Conservation (phyloP, 2,113 vertebrate genomes). For the Halcyon senegalensis region DNA sequence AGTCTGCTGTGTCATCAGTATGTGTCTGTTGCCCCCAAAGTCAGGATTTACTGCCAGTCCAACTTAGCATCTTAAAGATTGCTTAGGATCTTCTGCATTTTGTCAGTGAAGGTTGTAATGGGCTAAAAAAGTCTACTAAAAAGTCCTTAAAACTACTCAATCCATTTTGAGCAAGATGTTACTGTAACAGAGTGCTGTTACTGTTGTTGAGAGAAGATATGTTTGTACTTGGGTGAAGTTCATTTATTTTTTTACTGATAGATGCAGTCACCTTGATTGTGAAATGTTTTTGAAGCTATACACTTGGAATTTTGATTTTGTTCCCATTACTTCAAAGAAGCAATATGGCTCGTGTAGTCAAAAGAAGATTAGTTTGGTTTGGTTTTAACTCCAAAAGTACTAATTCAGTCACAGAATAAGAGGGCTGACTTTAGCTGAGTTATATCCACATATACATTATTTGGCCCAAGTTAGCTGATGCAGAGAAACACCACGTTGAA, state of each 20-base stretch:
- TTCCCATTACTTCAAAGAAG: neutral
- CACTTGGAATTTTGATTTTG: neutral
- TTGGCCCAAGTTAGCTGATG: neutral
- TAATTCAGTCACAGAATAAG: fast-evolving
- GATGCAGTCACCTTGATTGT: neutral
- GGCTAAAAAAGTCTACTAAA: neutral
- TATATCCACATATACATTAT: neutral
- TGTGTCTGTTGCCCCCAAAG: neutral
- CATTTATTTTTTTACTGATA: neutral
- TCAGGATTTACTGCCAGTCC: neutral
- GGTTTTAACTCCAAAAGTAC: neutral
- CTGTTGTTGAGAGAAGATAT: neutral
- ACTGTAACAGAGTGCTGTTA: no score
- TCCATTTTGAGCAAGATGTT: neutral
- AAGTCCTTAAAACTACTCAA: neutral
- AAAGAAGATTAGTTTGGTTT: neutral
- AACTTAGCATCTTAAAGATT: neutral
- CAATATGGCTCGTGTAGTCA: neutral
- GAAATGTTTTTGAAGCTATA: neutral
- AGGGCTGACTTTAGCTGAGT: neutral
- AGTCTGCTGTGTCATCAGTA: neutral
- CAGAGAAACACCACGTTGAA: neutral
- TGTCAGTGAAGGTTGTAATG: neutral
- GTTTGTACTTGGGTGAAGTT: neutral
- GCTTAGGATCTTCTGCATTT: neutral